A percentile compares a stretch with the other conserved stretches of the same genome.
These are phyloP conservation scores for Microplitis manilae DNA, from an alignment of 2,888 invertebrate genomes.

Conservation along the genomic window DNA sequence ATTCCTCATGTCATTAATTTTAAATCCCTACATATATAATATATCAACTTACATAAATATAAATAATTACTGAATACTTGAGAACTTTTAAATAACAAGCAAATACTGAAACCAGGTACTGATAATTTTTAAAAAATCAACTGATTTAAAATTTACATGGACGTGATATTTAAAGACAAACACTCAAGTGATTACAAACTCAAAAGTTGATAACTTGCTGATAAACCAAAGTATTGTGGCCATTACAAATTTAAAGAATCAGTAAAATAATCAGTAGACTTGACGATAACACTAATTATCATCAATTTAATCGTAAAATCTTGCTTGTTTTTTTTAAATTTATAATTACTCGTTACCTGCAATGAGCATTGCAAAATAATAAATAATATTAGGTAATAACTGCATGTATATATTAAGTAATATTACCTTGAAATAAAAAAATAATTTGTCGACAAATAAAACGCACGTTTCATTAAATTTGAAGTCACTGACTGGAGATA, in stretches of 20 bases:
- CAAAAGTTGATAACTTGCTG: not conserved
- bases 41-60: not conserved
- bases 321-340: not conserved
- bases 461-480: not conserved
- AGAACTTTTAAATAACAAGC: not conserved
- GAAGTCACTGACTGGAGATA: not conserved
- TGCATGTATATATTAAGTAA: not conserved
- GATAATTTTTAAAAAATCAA: not conserved
- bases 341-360: not conserved
- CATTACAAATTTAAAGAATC: not conserved
- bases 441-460: not conserved
- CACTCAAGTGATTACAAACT: not conserved
- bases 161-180: not conserved
- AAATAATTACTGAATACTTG: not conserved
- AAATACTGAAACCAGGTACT: not conserved
- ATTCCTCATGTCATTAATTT: not conserved
- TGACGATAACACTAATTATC: not conserved
- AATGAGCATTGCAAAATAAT: not conserved
- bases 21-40: not conserved
- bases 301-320: not conserved
- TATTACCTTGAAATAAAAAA: not conserved
- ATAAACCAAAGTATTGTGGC: not conserved
- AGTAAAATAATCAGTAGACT: not conserved
- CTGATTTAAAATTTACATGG: not conserved
- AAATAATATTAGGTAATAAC: not conserved